Base-by-base conservation (phyloP, 2,113 vertebrate genomes). In the Eulacestoma nigropectus region DNA sequence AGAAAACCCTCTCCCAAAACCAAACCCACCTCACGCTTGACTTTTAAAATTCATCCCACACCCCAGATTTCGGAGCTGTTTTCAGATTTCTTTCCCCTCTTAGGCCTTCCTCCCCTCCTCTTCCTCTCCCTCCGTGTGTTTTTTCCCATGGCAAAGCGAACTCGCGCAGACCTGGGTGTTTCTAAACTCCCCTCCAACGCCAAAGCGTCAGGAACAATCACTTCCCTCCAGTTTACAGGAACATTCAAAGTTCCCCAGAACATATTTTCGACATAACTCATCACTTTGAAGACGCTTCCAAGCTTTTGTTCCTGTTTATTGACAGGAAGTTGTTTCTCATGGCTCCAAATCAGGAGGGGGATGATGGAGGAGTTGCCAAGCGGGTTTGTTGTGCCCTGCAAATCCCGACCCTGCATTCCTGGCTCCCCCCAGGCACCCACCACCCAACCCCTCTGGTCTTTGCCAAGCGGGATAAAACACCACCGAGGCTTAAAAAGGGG, bases 281-380 rank as follows among this genome's bases (percentile, higher is more conserved):
- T 82, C 94, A 73, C 98, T 98, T 98, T 98, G 98, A 98, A 98
- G 98, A 97, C 35, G 87, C 21, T n/a, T 97, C 98, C 98, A 98
- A 98, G 94, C 94, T 96, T 98, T 97, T 97, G 97, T 98, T 98
- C 97, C 1, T 94, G 88, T 98, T 98, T 98, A 98, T 97, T 97
- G 98, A 97, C 98, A 98, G 98, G 97, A 98, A 98, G 98, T 97
- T 97, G 97, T 96, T 98, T 97, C 89, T 91, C 97, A 91, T 96
- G 94, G 96, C 89, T 93, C 68, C 64, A 16, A 0, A 96, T 73
- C 91, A 37, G 95, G 92, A 77, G 83, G 77, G 63, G 37, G 90
- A 93, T 57, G 39, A 56, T 20, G 70, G 35, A 57, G 88, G 29
- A 4, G 29, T 15, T 63, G 96, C 97, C 97, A 97, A 91, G 92